Evolutionary conservation across 2,888 invertebrate species (phyloP), one percentile per base, ranked within the genome.

Genomic region (Linhomoeus sp.): DNA sequence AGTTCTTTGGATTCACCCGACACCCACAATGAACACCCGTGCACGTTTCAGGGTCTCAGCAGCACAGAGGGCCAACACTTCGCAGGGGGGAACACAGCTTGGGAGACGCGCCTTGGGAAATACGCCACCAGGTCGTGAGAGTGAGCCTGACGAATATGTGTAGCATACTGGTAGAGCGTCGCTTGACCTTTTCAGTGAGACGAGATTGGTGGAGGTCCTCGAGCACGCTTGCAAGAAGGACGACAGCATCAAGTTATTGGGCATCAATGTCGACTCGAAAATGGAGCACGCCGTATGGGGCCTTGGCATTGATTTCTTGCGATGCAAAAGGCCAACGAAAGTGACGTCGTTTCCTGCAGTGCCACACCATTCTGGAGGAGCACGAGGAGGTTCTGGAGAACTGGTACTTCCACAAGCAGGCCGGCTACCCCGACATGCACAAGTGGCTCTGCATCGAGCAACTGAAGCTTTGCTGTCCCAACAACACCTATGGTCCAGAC

Each of bases 61-160:
- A 74, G 75, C 54, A 88, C 87, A 0, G 71, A 78, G n/a, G 75
- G 82, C 56, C 81, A 80, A 15, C 84, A 85, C 66, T 86, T 80
- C 67, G 87, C 83, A 57, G 88, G 88, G 3, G 88, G 88, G 1
- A 87, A 88, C 65, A 77, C 85, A 0, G 84, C 82, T 5, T 88
- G 87, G 85, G 88, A 88, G 64, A 83, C 85, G 65, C 78, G 83
- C 60, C 67, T 83, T 45, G 77, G 78, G 45, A 76, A 78, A 1
- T 88, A 87, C 64, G 76, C 79, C 52, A 78, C 75, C 14, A 85
- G 65, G 65, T 62, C 43, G 9, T 19, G n/a, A 17, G 37, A 17
- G 26, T n/a, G 19, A 25, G 9, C n/a, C n/a, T n/a, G n/a, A n/a
- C n/a, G n/a, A n/a, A n/a, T n/a, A n/a, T n/a, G n/a, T n/a, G n/a